Evolutionary conservation across 2,888 invertebrate species (phyloP).

Genomic region (Drosophila mayaguana): DNA sequence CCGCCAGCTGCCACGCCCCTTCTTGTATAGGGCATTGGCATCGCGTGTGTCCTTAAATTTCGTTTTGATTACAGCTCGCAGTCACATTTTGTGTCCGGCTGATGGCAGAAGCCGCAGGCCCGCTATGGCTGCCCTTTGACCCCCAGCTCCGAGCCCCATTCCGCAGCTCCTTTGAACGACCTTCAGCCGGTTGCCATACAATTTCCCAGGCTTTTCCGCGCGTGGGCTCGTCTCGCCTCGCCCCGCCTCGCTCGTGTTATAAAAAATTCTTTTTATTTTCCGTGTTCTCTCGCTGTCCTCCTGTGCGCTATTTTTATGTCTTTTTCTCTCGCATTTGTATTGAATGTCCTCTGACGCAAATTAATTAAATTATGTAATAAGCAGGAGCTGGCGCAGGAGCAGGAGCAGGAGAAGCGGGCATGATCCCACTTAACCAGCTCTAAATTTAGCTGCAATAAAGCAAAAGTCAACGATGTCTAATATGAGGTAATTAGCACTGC

Average conservation of each 20-base stretch:
- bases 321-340: slow-evolving; percentile 52
- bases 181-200: slow-evolving; percentile 12
- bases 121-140: neutral
- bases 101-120: slow-evolving; percentile 12
- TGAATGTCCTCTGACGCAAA: slow-evolving; percentile 77
- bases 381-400: rapidly evolving
- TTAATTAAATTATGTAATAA: slow-evolving; percentile 73
- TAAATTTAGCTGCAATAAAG: slow-evolving; percentile 49
- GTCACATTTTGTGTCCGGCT: slow-evolving; percentile 44
- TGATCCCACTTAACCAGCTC: slow-evolving; percentile 39
- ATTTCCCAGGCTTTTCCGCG: slow-evolving; percentile 14
- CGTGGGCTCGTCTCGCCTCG: neutral
- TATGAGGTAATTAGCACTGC: slow-evolving; percentile 6
- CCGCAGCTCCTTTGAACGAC: slow-evolving; percentile 28
- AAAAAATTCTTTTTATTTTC: slow-evolving; percentile 21
- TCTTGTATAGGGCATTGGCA: slow-evolving; percentile 34
- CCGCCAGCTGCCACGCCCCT: neutral
- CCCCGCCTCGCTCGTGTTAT: neutral
- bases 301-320: slow-evolving; percentile 54
- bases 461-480: slow-evolving; percentile 12
- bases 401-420: neutral
- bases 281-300: slow-evolving; percentile 22
- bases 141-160: neutral
- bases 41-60: slow-evolving; percentile 77
- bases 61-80: slow-evolving; percentile 66